A percentile compares a stretch with the other conserved stretches of the same genome.
Conservation (phyloP, 2,888 invertebrate species). For the Trypoxylon attenuatum region DNA sequence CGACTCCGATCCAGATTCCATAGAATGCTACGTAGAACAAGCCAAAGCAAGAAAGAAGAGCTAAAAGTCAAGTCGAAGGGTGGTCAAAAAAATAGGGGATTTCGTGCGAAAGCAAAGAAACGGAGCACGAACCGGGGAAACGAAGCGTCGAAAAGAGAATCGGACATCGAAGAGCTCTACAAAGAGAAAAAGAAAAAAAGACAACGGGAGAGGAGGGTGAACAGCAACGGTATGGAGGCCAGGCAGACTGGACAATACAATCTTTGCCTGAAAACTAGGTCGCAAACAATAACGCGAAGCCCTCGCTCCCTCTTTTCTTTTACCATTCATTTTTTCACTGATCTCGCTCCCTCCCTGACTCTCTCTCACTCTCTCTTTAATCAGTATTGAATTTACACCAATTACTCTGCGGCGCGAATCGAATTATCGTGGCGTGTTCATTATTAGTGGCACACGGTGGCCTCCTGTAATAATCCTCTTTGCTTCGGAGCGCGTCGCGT, state of each 20-base stretch:
- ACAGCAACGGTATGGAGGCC: not conserved
- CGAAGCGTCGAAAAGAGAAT: constrained; percentile 43
- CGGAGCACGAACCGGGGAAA: constrained; percentile 23
- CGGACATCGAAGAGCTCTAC: constrained; percentile 43
- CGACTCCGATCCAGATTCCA: no score
- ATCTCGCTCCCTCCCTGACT: no score
- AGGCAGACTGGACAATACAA: constrained; percentile 39
- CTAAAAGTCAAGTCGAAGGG: not conserved
- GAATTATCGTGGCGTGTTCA: not conserved
- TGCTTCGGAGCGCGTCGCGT: no score
- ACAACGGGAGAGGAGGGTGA: not conserved
- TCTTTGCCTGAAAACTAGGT: constrained; percentile 42
- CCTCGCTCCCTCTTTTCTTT: constrained; percentile 12
- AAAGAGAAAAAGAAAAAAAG: constrained; percentile 28
- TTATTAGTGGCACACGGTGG: no score
- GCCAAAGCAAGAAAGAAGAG: not conserved
- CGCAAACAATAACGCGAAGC: constrained; percentile 37
- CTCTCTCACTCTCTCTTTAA: not conserved
- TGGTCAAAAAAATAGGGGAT: no score
- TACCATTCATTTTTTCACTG: no score
- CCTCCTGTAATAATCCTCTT: no score
- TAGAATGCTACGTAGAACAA: constrained; percentile 1
- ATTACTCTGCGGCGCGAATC: not conserved
- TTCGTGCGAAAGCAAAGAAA: constrained; percentile 22
- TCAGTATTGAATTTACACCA: constrained; percentile 19